These are phyloP conservation scores for Armadillidium nasatum DNA, from an alignment of 1,140 invertebrate species.

Conservation along the genomic window DNA sequence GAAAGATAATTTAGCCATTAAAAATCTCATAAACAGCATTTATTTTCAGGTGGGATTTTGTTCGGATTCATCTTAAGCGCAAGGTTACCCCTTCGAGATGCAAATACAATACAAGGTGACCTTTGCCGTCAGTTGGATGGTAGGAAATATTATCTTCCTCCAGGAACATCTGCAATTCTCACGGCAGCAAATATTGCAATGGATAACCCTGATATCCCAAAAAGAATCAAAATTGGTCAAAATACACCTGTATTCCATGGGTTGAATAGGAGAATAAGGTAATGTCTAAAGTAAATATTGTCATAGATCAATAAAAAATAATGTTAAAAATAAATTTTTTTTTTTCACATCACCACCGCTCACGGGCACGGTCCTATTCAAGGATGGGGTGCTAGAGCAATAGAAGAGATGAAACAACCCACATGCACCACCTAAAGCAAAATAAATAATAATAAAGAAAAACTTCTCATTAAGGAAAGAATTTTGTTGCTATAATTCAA, in stretches of 20 bases:
- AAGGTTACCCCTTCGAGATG: not conserved
- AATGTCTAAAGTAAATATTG: not conserved
- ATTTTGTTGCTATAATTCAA: not conserved
- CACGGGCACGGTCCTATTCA: no score
- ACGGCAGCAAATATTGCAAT: constrained; percentile 28
- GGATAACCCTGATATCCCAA: not conserved
- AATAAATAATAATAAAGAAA: no score
- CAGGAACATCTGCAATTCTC: constrained; percentile 21
- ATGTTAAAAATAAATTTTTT: not conserved
- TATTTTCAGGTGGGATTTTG: no score
- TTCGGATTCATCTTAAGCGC: no score
- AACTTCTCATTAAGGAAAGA: not conserved
- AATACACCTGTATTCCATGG: not conserved
- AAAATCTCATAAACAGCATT: no score
- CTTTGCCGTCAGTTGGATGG: constrained; percentile 29
- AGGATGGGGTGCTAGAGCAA: no score
- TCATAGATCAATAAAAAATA: not conserved
- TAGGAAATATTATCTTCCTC: constrained; percentile 32
- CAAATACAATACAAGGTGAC: constrained; percentile 30
- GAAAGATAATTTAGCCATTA: no score
- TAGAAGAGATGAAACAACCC: no score
- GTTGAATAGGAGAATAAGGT: not conserved
- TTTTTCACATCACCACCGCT: no score
- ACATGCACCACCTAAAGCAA: no score
- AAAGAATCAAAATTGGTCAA: not conserved